These are phyloP conservation scores for Siniperca undulata DNA, from an alignment of 2,797 vertebrate species.

Conservation along the genomic window DNA sequence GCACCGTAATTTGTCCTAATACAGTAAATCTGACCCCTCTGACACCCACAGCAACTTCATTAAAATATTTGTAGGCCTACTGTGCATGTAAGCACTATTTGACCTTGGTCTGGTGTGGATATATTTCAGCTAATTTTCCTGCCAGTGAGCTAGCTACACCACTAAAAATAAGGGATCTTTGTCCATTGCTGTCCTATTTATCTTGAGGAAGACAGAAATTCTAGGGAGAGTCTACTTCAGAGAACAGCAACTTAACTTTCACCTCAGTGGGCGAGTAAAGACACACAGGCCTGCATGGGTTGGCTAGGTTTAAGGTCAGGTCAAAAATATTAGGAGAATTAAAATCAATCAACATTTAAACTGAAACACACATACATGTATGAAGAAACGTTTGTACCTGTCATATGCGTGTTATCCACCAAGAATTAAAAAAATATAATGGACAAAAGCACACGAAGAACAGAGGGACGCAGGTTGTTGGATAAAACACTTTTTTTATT, in stretches of 20 bases:
- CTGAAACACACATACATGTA: background rate
- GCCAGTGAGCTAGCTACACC: background rate
- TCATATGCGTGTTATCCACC: conserved; percentile 12
- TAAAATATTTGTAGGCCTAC: conserved; percentile 9
- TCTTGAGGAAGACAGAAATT: conserved; percentile 13
- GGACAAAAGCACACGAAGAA: conserved; percentile 40
- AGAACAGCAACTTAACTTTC: conserved; percentile 21
- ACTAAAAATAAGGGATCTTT: conserved; percentile 18
- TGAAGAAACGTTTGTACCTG: background rate
- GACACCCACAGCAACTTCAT: background rate
- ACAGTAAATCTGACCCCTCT: background rate
- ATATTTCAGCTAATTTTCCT: conserved; percentile 14
- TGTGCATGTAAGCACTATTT: conserved; percentile 1
- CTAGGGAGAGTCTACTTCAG: background rate
- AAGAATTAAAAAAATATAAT: conserved; percentile 18
- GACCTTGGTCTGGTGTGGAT: conserved; percentile 9
- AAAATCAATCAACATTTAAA: conserved; percentile 10
- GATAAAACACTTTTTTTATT: conserved; percentile 85
- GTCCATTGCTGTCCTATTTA: conserved; percentile 11
- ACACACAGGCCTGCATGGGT: background rate
- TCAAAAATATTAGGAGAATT: conserved; percentile 22
- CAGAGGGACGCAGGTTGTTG: conserved; percentile 54
- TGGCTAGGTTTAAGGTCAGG: background rate
- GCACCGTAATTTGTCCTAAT: background rate
- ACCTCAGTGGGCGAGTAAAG: conserved; percentile 1